Base-by-base conservation (phyloP, 2,888 invertebrate species). In the Hymenopus coronatus region DNA sequence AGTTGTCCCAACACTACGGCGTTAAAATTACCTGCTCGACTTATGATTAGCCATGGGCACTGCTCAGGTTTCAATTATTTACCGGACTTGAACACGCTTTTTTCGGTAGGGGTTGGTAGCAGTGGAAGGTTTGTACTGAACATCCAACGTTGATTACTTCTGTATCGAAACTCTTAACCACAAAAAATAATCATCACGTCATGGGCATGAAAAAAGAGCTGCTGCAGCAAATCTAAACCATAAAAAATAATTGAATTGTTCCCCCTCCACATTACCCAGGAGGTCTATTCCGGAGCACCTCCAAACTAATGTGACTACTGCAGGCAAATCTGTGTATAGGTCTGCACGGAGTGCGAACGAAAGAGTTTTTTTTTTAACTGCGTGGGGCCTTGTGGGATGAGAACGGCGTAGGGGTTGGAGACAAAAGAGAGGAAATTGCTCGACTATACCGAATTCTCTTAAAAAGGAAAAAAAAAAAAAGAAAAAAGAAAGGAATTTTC, bases 141-240 rank as follows among this genome's bases (percentile, higher is more conserved):
- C 54, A 25, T 15, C 54, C 54, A 20, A 25, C 54, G 54, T 70
- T 70, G 54, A 70, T 70, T 70, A 70, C 54, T 70, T 70, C 54
- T 70, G 25, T 70, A 70, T 70, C 54, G 25, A 25, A 70, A 20
- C 54, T 70, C 82, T 33, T 82, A 87, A 87, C 82, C 87, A 40
- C 87, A 87, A 87, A 87, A 86, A 87, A 87, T 87, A 87, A 87
- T 87, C 87, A 87, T 82, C 87, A 87, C 33, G 82, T 87, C 87
- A 87, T 87, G 30, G 54, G 54, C 54, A 70, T 70, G 25, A 20
- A 70, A 70, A 70, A 70, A 81, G 33, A 9, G n/a, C 25, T 14
- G 40, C 30, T 82, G 27, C 9, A 82, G 82, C 87, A 87, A 82
- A 87, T 82, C 81, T 33, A 87, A 87, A 87, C 87, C 87, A 82